Conservation (phyloP, 2,113 vertebrate species). For the Micromys minutus region DNA sequence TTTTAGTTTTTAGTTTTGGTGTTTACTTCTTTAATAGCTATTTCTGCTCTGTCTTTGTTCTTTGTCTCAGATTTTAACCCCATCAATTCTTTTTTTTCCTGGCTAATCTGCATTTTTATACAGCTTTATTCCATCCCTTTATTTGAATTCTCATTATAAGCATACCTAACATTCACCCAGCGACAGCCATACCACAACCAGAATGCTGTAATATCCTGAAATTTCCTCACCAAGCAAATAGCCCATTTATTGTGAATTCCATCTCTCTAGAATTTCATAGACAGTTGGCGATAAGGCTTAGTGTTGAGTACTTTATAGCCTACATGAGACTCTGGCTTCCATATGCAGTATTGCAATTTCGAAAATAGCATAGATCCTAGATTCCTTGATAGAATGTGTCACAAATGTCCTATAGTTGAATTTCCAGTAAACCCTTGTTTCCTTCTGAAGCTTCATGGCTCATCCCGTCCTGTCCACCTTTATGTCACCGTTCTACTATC, state of each 20-base stretch:
- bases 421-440: background rate
- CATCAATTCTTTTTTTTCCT: background rate
- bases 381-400: background rate
- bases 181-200: background rate
- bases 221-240: background rate
- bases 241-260: background rate
- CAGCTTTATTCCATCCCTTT: background rate
- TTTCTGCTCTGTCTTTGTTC: background rate
- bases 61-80: background rate
- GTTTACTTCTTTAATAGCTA: background rate
- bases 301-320: background rate
- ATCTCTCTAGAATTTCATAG: background rate
- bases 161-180: background rate
- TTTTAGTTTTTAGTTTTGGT: background rate
- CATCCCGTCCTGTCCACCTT: background rate
- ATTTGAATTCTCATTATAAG: background rate
- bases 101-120: background rate
- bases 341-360: background rate
- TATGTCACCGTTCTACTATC: background rate
- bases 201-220: background rate
- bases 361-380: background rate
- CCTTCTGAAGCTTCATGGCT: background rate
- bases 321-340: background rate
- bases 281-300: background rate
- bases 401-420: background rate